Base-by-base conservation (phyloP, 2,113 vertebrate species). In the Osmerus eperlanus region DNA sequence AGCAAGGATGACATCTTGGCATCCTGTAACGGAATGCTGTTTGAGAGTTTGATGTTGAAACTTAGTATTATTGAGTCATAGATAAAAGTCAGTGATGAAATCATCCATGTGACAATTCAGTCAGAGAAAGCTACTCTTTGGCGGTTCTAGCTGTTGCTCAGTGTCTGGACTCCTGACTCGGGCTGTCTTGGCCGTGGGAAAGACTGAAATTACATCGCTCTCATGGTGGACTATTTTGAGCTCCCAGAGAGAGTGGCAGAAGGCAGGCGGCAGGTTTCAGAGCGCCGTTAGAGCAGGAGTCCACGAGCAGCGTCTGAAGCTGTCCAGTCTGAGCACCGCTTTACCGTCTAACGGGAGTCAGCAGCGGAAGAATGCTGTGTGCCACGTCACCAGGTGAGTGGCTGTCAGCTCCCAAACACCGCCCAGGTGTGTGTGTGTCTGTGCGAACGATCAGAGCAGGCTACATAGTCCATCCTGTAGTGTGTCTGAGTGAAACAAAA, bases 181-280 rank as follows among this genome's bases (percentile, higher is more conserved):
- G 75, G 84, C 86, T 76, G 85, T 86, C 81, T 88, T 87, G 78
- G 89, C 91, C 90, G 89, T 93, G 91, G 90, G 91, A 92, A 92
- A 90, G 93, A 87, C 90, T 94, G 93, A 93, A 92, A 93, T 92
- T 91, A 92, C 90, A 92, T 94, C 85, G 72, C 89, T 90, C 90
- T 86, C 71, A 76, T 84, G 85, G 84, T 90, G 84, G 86, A 91
- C 92, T 94, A 94, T 94, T 92, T 88, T 92, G 85, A 90, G 87
- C 85, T 84, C 86, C 74, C 79, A n/a, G 68, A 89, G 83, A 86
- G 89, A 77, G 56, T 86, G 85, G 85, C 86, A 91, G 86, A 85
- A 88, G 81, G 91, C 89, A 92, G 82, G 81, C 89, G 69, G 83
- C 87, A 88, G 88, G 88, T 90, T 90, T 71, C 85, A 67, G 78